phyloP scores from a whole-genome alignment of 2,888 invertebrate species.

The Dynastes hyllus region DNA sequence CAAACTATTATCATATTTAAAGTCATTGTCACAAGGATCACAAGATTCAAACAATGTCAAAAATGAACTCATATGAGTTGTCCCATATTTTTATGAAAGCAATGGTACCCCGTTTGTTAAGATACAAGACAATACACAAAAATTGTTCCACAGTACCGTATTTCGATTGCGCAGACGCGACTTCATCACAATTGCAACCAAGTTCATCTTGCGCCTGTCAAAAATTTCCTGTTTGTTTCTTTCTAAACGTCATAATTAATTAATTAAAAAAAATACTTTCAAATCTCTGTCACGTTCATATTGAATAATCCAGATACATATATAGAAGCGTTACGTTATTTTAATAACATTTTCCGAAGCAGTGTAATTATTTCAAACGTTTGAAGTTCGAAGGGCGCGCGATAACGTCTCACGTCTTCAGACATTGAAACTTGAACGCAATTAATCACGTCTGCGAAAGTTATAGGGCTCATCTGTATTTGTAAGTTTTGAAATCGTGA shows the following conservation, averaged over 20 bases:
- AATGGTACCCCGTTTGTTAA: too few species aligned
- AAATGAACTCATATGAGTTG: too few species aligned
- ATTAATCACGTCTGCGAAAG: conserved; percentile 42
- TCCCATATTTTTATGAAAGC: too few species aligned
- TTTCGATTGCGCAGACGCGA: too few species aligned
- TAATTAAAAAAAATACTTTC: not conserved
- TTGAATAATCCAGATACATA: not conserved
- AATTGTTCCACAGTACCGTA: too few species aligned
- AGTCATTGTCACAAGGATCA: too few species aligned
- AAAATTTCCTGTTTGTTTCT: not conserved
- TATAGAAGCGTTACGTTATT: not conserved
- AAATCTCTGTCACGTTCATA: not conserved
- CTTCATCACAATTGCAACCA: not conserved
- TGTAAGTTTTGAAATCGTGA: conserved; percentile 45
- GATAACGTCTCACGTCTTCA: conserved; percentile 9
- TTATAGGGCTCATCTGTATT: conserved; percentile 43
- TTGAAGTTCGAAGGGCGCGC: not conserved
- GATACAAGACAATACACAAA: too few species aligned
- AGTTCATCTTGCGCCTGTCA: too few species aligned
- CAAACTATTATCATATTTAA: too few species aligned
- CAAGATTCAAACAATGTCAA: too few species aligned
- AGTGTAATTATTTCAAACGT: conserved; percentile 18
- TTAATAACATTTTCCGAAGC: not conserved
- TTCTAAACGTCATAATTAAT: conserved; percentile 10
- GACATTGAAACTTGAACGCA: conserved; percentile 41